Conservation (phyloP, 30 jellyfish, hydroid and myxozoan species). For the Phacellophora camtschatica region DNA sequence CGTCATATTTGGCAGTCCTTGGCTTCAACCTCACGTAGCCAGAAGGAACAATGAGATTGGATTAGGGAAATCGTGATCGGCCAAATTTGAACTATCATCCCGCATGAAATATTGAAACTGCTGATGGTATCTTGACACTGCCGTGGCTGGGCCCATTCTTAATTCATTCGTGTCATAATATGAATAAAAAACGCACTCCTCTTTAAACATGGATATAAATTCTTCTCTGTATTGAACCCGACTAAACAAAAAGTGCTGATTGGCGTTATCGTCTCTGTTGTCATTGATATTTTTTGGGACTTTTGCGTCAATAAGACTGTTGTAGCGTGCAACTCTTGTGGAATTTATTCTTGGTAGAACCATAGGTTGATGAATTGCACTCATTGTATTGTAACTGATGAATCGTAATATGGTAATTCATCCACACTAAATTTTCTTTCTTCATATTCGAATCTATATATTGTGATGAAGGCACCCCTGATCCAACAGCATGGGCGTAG, state of each 20-base stretch:
- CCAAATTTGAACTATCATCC: conserved; percentile 8
- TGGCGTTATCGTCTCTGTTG: conserved; percentile 25
- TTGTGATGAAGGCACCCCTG: no score
- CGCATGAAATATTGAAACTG: conserved; percentile 19
- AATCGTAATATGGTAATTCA: no score
- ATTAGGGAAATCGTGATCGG: conserved; percentile 55
- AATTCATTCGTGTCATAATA: conserved; percentile 34
- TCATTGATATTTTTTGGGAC: conserved; percentile 1
- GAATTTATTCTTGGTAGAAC: conserved; percentile 6
- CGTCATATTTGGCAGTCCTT: background rate
- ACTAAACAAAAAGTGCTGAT: conserved; percentile 37
- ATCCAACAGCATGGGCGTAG: no score
- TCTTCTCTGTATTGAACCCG: conserved; percentile 30
- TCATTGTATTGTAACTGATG: no score
- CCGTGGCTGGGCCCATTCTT: conserved; percentile 54
- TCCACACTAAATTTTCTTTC: background rate
- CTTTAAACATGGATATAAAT: background rate
- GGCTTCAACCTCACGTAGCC: conserved; percentile 21
- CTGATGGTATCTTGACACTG: conserved; percentile 50
- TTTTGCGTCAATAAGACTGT: background rate
- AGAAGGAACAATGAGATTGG: conserved; percentile 34
- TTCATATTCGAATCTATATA: no score
- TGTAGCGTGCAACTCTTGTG: conserved; percentile 7
- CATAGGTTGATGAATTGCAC: conserved; percentile 9
- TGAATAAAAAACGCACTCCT: conserved; percentile 4